Conservation (phyloP, 2,888 invertebrate genomes). For the Drosophila neonasuta region DNA sequence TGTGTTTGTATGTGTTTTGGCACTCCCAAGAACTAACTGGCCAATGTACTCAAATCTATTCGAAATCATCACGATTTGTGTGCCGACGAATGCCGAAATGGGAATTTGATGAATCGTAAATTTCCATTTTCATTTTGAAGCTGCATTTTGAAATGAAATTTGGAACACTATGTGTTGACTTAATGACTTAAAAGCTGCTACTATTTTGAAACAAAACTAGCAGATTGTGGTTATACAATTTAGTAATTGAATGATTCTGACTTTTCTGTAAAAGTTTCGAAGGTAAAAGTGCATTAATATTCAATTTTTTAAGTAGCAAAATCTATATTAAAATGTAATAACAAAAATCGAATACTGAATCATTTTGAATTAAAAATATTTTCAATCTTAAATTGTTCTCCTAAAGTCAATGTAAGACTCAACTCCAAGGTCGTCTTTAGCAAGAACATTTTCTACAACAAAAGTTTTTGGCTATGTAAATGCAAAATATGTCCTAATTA, state of each 20-base stretch:
- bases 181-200: no score
- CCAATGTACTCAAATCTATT: conserved; percentile 4
- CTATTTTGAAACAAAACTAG: no score
- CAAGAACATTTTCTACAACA: neutral
- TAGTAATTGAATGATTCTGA: no score
- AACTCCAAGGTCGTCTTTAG: neutral
- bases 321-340: no score
- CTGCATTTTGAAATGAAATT: neutral
- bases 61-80: conserved; percentile 4
- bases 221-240: no score
- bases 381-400: no score
- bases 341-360: no score
- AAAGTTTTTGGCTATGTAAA: neutral
- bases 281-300: no score
- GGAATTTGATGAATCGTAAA: conserved; percentile 11
- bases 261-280: no score
- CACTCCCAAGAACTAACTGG: conserved; percentile 12
- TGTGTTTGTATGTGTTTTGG: neutral
- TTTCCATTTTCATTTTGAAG: neutral
- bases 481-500: neutral
- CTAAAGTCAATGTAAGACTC: neutral
- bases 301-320: no score
- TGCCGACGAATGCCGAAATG: conserved; percentile 3
- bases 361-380: no score
- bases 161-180: no score